Base-by-base conservation (phyloP, 2,113 vertebrate genomes). In the Hepsetus odoe region DNA sequence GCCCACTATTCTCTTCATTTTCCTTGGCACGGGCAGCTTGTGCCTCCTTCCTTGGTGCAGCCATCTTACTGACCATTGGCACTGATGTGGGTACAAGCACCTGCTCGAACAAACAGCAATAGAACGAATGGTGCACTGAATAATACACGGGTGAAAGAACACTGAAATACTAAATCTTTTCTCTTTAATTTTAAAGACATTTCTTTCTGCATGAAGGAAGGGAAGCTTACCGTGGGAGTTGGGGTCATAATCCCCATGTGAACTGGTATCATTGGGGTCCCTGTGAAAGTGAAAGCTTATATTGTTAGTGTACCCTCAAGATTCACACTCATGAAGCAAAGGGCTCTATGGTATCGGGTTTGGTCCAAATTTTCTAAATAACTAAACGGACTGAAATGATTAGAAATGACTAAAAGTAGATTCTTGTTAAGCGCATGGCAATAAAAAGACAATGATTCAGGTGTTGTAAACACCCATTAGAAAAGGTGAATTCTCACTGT, bases 191-290 rank as follows among this genome's bases (percentile, higher is more conserved):
- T 4, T 9, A 38, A 5, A 38, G 9, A 5, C 35, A 38, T 4
- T 5, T 5, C 4, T 38, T 9, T 38, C 35, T 38, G 4, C 9
- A 4, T 56, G 3, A 26, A 53, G 18, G 3, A 32, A 22, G 22
- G 12, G 3, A 46, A 40, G 90, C 92, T 95, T 93, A 96, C 95
- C 82, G 96, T 90, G 13, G 96, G 92, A 72, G 94, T 90, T 73
- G 96, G 94, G 74, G 96, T 91, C 96, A 99, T 99, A 88, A 99
- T 95, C 83, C 98, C 94, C 95, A 99, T 97, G 76, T 98, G 98
- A 80, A 99, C 94, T 85, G 98, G 98, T 91, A 99, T 99, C 96
- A 99, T 98, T 65, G 95, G 97, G 22, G 95, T 91, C 77, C 95
- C 97, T 99, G 77, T 14, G 55, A 80, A 79, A 7, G 64, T 58